Conservation (phyloP, 37 sponge, comb jelly and placozoan species). For the Dysidea cf. avara region DNA sequence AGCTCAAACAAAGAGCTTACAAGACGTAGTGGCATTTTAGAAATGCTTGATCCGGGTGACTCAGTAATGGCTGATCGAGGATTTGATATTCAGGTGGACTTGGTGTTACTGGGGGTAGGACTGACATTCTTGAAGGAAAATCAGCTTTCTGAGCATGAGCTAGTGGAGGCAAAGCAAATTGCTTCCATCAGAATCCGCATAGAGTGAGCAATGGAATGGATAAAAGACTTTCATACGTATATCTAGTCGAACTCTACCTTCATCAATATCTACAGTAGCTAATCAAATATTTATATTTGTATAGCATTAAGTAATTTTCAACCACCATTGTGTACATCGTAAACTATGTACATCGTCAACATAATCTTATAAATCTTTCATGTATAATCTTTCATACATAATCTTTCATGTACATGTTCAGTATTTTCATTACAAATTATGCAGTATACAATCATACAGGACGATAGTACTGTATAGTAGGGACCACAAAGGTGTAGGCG, state of each 20-base stretch:
- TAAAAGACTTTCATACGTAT: too few relatives aligned
- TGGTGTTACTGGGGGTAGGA: constrained; percentile 30
- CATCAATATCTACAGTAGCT: constrained; percentile 18
- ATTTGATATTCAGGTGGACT: constrained; percentile 63
- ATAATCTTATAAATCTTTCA: too few relatives aligned
- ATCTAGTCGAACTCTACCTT: constrained; percentile 41
- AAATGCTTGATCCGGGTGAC: constrained; percentile 37
- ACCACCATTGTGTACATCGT: too few relatives aligned
- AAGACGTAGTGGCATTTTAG: constrained; percentile 37
- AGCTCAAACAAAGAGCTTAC: constrained; percentile 52
- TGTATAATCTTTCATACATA: too few relatives aligned
- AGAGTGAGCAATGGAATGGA: too few relatives aligned
- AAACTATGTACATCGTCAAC: too few relatives aligned
- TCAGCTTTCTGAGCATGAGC: constrained; percentile 30
- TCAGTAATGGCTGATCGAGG: constrained; percentile 66
- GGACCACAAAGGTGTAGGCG: too few relatives aligned
- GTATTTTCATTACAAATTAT: too few relatives aligned
- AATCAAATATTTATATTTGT: constrained; percentile 53
- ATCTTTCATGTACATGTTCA: too few relatives aligned
- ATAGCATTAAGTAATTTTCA: too few relatives aligned
- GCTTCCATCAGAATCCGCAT: constrained; percentile 56
- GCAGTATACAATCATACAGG: too few relatives aligned
- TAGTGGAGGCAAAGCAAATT: constrained; percentile 38
- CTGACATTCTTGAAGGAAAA: constrained; percentile 50
- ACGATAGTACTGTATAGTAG: too few relatives aligned